phyloP scores from a whole-genome alignment of 1,140 invertebrate genomes.

The Drosophila pectinifera region DNA sequence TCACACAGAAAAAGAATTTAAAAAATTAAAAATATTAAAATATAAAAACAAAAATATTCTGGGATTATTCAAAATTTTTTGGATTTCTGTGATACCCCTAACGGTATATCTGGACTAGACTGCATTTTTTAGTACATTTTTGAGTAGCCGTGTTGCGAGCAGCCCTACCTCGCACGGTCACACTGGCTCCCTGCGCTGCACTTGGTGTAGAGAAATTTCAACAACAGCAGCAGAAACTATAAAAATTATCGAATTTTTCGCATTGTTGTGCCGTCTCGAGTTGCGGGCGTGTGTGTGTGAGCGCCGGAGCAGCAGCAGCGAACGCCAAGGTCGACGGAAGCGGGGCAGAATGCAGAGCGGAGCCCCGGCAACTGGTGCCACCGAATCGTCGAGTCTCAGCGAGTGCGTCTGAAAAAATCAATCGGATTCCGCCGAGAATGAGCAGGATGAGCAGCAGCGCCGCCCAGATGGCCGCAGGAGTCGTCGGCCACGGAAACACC shows the following conservation, averaged over 20 bases:
- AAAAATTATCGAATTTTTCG: conserved; percentile 58
- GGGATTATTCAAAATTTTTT: background rate
- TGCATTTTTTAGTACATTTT: conserved; percentile 11
- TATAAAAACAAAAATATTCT: background rate
- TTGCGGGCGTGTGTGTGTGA: conserved; percentile 24
- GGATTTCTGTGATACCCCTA: background rate
- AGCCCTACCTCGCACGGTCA: background rate
- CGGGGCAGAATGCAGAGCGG: conserved; percentile 55
- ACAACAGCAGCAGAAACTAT: conserved; percentile 68
- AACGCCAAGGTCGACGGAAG: conserved; percentile 19
- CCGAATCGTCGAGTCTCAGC: conserved; percentile 30
- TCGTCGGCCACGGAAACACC: conserved; percentile 36
- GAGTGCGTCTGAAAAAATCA: conserved; percentile 74
- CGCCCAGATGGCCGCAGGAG: conserved; percentile 47
- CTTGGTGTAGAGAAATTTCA: conserved; percentile 81
- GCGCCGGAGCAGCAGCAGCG: conserved; percentile 3
- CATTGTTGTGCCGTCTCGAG: conserved; percentile 25
- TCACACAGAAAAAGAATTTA: background rate
- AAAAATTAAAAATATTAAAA: background rate
- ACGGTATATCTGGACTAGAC: background rate
- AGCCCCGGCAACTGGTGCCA: conserved; percentile 39
- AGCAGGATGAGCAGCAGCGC: conserved; percentile 73
- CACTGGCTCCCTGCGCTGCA: conserved; percentile 38
- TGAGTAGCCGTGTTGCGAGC: background rate
- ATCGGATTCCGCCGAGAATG: conserved; percentile 51